Evolutionary conservation across 2,797 vertebrate genomes (phyloP), one percentile per base, ranked within the genome.

Genomic region (Melanotaenia trifasciata): DNA sequence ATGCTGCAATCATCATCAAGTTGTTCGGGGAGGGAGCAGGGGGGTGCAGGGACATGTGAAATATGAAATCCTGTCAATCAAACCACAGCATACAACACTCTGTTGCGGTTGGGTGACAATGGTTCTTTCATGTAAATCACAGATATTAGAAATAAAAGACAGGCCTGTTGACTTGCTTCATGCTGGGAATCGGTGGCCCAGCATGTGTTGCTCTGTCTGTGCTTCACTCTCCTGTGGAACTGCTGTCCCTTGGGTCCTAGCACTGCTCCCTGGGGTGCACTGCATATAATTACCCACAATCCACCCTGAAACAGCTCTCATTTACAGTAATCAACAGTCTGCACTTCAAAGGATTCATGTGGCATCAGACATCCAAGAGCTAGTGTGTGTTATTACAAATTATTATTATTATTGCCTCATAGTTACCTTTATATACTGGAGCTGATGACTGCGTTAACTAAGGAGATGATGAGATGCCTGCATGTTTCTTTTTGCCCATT

Each of bases 231-330:
- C 90, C 88, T 89, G 92, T 93, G 93, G 93, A 93, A 93, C 86
- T 40, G 79, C 89, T 85, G 87, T 92, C 92, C 92, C 93, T 73
- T 89, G 92, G 89, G 92, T 87, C 87, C 84, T 90, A 88, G 88
- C 91, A 92, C 91, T 92, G 93, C 90, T 93, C 92, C 91, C 93
- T 86, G 79, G 92, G 84, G 93, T 94, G 92, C 93, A 91, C 90
- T 93, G 93, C 92, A 93, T 94, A 93, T 94, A 93, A 94, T 94
- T 94, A 94, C 92, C 93, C 93, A 94, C 91, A 93, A 94, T 94
- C 93, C 93, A 94, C 92, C 93, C 92, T 93, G 93, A 93, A 93
- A 94, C 91, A 93, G 92, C 93, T 91, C 93, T 94, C 91, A 94
- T 94, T 94, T 94, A 94, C 93, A 92, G 92, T 93, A 94, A 93